Evolutionary conservation across 37 sponge, comb jelly and placozoan genomes (phyloP).

Genomic region (Spongilla lacustris): DNA sequence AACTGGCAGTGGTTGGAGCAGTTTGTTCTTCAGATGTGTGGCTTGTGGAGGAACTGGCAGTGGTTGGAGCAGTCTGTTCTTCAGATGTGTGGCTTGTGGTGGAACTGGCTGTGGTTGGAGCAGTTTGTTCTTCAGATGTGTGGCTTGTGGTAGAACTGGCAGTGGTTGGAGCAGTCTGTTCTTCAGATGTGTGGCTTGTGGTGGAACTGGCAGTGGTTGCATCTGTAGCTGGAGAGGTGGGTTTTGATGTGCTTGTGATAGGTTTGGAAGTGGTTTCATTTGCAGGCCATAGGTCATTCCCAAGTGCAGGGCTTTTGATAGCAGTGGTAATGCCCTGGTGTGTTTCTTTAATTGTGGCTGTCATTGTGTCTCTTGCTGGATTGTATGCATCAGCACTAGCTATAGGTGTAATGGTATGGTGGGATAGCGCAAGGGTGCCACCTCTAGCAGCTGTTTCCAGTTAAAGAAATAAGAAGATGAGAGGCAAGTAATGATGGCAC

Average conservation of each 20-base stretch:
- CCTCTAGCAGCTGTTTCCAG: not conserved
- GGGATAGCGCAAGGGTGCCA: not conserved
- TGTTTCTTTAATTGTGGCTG: not conserved
- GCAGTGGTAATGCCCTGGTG: not conserved
- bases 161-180: not conserved
- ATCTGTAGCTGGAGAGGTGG: not conserved
- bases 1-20: too few species aligned
- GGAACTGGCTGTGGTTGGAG: not conserved
- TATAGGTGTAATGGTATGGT: not conserved
- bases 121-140: not conserved
- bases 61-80: not conserved
- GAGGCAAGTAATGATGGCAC: too few species aligned
- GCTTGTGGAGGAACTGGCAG: not conserved
- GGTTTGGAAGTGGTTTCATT: not conserved
- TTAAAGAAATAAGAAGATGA: too few species aligned
- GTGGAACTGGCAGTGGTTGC: not conserved
- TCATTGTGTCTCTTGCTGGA: not conserved
- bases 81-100: not conserved
- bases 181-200: not conserved
- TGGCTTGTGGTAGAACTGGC: not conserved
- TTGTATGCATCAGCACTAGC: not conserved
- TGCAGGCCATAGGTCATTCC: not conserved
- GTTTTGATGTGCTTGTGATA: not conserved
- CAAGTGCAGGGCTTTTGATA: not conserved
- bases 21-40: not conserved